Percentiles rank a stretch among this genome's conserved stretches.
Conservation (phyloP, 2,888 invertebrate genomes). For the Pachydiplax longipennis region DNA sequence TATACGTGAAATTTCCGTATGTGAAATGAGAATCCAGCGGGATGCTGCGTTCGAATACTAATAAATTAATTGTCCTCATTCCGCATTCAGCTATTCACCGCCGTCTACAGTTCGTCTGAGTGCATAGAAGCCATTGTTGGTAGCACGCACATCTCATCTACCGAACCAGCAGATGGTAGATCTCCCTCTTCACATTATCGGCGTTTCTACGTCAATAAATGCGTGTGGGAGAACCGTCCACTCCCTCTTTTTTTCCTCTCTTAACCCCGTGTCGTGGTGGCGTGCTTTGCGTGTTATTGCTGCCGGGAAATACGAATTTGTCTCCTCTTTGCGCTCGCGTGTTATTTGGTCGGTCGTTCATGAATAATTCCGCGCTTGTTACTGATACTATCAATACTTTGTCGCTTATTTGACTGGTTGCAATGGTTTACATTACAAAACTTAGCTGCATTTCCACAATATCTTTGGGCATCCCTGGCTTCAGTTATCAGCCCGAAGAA, state of each 20-base stretch:
- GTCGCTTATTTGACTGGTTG: no score
- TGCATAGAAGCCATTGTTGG: background rate
- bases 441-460: no score
- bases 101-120: background rate
- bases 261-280: background rate
- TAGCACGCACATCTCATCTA: background rate
- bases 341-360: background rate
- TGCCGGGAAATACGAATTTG: background rate
- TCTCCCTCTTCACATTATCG: background rate
- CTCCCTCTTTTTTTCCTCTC: background rate
- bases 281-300: background rate
- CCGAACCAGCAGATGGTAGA: conserved; percentile 12
- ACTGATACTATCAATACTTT: no score
- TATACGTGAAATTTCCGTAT: no score
- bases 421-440: no score
- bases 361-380: background rate
- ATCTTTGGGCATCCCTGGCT: no score
- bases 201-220: conserved; percentile 30
- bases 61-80: no score
- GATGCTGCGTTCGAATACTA: no score
- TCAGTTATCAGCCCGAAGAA: no score
- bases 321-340: background rate
- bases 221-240: background rate
- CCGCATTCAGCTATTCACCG: background rate
- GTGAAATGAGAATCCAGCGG: no score